Evolutionary conservation across 2,888 invertebrate genomes (phyloP).

Genomic region (Graphium colonna): DNA sequence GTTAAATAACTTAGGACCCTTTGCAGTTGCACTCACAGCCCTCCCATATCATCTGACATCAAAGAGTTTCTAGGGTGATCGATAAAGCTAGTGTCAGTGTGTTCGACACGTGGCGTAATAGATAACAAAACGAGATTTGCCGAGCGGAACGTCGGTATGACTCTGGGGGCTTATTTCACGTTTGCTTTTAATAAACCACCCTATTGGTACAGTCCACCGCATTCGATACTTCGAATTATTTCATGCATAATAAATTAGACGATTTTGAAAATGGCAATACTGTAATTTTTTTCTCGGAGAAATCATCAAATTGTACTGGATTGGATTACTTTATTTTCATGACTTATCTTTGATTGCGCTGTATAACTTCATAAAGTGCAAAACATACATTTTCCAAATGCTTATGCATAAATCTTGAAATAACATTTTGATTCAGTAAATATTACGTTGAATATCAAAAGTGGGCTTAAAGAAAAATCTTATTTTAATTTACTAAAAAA

Average conservation of each 20-base stretch:
- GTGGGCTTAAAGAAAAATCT: too few relatives aligned
- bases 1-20: slow-evolving; percentile 29
- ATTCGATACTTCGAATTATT: slow-evolving; percentile 5
- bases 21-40: slow-evolving; percentile 38
- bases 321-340: too few relatives aligned
- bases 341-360: too few relatives aligned
- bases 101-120: slow-evolving; percentile 52
- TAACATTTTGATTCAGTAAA: too few relatives aligned
- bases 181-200: slow-evolving; percentile 20
- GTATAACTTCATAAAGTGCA: too few relatives aligned
- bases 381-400: too few relatives aligned
- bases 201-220: slow-evolving; percentile 1
- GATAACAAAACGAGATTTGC: slow-evolving; percentile 50
- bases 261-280: background rate
- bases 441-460: too few relatives aligned
- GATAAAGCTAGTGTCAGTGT: slow-evolving; percentile 61
- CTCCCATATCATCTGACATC: slow-evolving; percentile 53
- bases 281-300: too few relatives aligned
- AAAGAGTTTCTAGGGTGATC: slow-evolving; percentile 68
- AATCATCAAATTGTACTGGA: too few relatives aligned
- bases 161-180: slow-evolving; percentile 44
- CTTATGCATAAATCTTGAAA: too few relatives aligned
- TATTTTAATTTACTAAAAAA: too few relatives aligned
- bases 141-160: slow-evolving; percentile 46
- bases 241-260: background rate